A percentile compares a stretch with the other conserved stretches of the same genome.
phyloP scores from a whole-genome alignment of 2,797 vertebrate genomes.

The Geotrypetes seraphini region DNA sequence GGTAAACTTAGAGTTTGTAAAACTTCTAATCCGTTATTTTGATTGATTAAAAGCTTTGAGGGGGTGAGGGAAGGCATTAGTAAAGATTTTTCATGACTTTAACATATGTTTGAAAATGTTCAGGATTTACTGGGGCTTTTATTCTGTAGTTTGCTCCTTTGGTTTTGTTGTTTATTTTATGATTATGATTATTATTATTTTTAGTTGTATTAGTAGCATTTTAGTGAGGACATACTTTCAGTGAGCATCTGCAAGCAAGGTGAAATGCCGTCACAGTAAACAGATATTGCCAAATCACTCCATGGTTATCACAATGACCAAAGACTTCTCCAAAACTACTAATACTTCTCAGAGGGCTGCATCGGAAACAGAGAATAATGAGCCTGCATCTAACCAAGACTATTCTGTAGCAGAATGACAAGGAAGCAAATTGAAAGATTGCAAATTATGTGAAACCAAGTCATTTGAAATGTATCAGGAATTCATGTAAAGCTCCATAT shows the following conservation, averaged over 20 bases:
- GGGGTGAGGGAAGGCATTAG: no score
- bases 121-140: no score
- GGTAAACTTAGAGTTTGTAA: constrained; percentile 9
- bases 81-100: no score
- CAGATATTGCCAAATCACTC: neutral
- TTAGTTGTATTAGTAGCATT: neutral
- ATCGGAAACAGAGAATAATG: no score
- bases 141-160: no score
- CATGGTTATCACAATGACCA: neutral
- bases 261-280: neutral
- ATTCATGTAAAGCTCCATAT: neutral
- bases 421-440: neutral
- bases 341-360: neutral
- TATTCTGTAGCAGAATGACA: neutral
- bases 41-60: no score
- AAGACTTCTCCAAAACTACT: neutral
- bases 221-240: neutral
- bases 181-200: no score
- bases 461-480: neutral
- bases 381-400: neutral
- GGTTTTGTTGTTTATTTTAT: no score
- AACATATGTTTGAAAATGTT: no score
- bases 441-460: neutral
- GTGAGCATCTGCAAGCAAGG: neutral
- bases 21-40: constrained; percentile 21